Evolutionary conservation across 2,797 vertebrate species (phyloP).

Genomic region (Macrochelys suwanniensis): DNA sequence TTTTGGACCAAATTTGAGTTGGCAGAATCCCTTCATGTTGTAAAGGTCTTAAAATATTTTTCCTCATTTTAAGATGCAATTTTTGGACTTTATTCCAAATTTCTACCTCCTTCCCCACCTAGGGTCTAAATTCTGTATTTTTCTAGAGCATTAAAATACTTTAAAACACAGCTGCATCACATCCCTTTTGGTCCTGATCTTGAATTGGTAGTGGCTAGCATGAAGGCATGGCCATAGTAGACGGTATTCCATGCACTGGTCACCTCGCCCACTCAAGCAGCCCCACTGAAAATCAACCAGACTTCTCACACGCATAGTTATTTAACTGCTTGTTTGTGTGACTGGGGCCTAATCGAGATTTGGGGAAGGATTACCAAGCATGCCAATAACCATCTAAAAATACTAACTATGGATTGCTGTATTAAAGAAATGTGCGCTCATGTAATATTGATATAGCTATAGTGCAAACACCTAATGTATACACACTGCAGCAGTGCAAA

Average conservation of each 20-base stretch:
- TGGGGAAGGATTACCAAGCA: neutral
- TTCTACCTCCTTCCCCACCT: neutral
- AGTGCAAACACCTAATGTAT: neutral
- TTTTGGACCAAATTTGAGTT: neutral
- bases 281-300: neutral
- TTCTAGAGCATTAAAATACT: neutral
- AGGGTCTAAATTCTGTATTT: neutral
- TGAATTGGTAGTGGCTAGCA: fast-evolving
- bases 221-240: fast-evolving
- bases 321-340: neutral
- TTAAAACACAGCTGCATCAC: neutral
- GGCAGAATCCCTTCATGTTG: neutral
- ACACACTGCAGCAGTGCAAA: neutral
- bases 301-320: neutral
- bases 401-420: neutral
- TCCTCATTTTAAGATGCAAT: neutral
- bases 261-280: neutral
- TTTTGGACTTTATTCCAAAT: neutral
- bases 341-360: neutral
- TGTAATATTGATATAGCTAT: neutral
- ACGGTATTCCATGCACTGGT: neutral
- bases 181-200: neutral
- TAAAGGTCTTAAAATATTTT: neutral
- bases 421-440: neutral
- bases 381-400: neutral